These are phyloP conservation scores for Aythya baeri DNA, from an alignment of 2,113 vertebrate genomes.

Conservation along the genomic window DNA sequence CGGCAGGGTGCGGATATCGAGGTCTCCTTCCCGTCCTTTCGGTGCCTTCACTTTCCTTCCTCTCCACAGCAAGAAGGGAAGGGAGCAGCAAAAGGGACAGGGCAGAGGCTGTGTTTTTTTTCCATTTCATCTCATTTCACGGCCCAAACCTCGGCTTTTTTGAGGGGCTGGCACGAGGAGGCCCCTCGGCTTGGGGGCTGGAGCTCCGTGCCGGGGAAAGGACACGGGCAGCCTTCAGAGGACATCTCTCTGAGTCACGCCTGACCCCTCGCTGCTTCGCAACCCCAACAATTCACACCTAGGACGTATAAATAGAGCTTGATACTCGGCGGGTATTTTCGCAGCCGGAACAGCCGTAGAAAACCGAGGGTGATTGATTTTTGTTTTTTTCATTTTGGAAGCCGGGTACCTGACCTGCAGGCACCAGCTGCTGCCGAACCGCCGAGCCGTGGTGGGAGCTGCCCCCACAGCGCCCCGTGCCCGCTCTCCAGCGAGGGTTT, in stretches of 20 bases:
- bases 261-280: neutral
- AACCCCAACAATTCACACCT: slow-evolving; percentile 66
- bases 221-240: neutral
- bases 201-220: neutral
- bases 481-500: slow-evolving; percentile 27
- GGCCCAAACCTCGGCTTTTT: neutral
- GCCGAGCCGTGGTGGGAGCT: slow-evolving; percentile 13
- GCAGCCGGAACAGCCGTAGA: slow-evolving; percentile 54
- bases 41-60: fast-evolving
- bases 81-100: neutral
- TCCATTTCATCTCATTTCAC: neutral
- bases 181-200: neutral
- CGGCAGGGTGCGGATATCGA: fast-evolving
- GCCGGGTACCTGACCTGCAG: slow-evolving; percentile 54
- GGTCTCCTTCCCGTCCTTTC: fast-evolving
- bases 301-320: slow-evolving; percentile 53
- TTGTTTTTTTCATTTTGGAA: too few relatives aligned
- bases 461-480: slow-evolving; percentile 19
- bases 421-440: slow-evolving; percentile 60
- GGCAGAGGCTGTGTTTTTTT: neutral
- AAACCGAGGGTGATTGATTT: neutral
- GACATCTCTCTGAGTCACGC: neutral
- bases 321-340: slow-evolving; percentile 13
- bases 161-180: neutral
- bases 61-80: fast-evolving